phyloP scores from a whole-genome alignment of 2,888 invertebrate species.

The Zaprionus obscuricornis region DNA sequence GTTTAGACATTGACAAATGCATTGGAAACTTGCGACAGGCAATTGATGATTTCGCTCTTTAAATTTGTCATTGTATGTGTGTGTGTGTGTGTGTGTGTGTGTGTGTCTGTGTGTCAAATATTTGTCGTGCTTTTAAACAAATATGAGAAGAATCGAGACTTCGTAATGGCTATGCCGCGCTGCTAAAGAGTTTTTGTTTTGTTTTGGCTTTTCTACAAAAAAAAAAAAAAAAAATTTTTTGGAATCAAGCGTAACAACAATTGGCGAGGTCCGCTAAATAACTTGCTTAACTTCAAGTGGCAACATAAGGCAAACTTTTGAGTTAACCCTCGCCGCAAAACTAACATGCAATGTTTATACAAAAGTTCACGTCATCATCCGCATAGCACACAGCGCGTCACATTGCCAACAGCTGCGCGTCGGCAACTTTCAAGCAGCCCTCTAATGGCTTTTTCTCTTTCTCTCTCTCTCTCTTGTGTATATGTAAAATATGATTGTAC shows the following conservation, averaged over 20 bases:
- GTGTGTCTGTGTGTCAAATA: constrained; percentile 54
- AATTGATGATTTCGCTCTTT: constrained; percentile 49
- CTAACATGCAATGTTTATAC: constrained; percentile 52
- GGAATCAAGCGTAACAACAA: too few species aligned
- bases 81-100: constrained; percentile 9
- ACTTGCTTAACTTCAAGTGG: too few species aligned
- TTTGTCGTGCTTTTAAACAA: constrained; percentile 63
- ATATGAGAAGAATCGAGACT: constrained; percentile 39
- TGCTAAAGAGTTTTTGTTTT: constrained; percentile 48
- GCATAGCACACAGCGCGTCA: constrained; percentile 43
- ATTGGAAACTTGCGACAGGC: constrained; percentile 39
- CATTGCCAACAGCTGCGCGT: constrained; percentile 71
- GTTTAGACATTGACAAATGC: constrained; percentile 55
- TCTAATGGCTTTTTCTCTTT: constrained; percentile 45
- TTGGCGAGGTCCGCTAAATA: neutral
- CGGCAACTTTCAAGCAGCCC: constrained; percentile 47
- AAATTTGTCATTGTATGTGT: constrained; percentile 1
- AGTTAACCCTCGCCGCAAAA: constrained; percentile 25
- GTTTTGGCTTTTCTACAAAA: constrained; percentile 51
- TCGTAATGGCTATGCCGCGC: constrained; percentile 47
- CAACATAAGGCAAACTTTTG: too few species aligned
- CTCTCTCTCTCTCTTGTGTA: too few species aligned
- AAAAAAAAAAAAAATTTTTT: too few species aligned
- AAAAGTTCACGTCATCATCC: constrained; percentile 55
- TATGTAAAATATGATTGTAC: constrained; percentile 83